Percentiles rank a stretch among this genome's conserved stretches.
phyloP scores from a whole-genome alignment of 2,113 vertebrate species.

The Anhinga rufa region DNA sequence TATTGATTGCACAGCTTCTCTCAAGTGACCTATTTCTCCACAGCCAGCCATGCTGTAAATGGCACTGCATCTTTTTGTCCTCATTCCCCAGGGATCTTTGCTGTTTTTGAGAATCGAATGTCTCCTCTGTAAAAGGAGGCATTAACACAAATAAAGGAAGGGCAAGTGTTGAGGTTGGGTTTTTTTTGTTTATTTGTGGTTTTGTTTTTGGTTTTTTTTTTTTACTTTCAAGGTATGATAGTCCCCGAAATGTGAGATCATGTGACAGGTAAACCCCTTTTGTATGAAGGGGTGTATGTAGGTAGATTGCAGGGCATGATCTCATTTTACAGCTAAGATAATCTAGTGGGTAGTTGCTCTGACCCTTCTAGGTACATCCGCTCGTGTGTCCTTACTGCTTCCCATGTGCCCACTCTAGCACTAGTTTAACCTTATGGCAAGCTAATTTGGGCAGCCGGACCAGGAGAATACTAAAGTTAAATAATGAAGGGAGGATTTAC shows the following conservation, averaged over 20 bases:
- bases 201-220: background rate
- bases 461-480: background rate
- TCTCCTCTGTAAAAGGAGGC: background rate
- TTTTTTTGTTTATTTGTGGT: background rate
- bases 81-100: background rate
- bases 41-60: background rate
- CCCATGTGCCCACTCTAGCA: background rate
- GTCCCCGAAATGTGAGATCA: background rate
- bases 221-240: background rate
- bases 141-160: background rate
- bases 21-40: background rate
- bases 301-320: background rate
- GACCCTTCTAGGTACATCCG: background rate
- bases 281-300: background rate
- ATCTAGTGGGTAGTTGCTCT: background rate
- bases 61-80: background rate
- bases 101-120: rapidly evolving
- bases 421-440: background rate
- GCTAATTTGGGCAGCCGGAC: background rate
- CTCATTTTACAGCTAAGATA: background rate
- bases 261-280: background rate
- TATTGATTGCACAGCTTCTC: background rate
- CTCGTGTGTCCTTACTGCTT: background rate
- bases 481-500: background rate
- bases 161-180: background rate